Evolutionary conservation across 23 tunicate genomes (phyloP).

Genomic region (Halocynthia roretzi): DNA sequence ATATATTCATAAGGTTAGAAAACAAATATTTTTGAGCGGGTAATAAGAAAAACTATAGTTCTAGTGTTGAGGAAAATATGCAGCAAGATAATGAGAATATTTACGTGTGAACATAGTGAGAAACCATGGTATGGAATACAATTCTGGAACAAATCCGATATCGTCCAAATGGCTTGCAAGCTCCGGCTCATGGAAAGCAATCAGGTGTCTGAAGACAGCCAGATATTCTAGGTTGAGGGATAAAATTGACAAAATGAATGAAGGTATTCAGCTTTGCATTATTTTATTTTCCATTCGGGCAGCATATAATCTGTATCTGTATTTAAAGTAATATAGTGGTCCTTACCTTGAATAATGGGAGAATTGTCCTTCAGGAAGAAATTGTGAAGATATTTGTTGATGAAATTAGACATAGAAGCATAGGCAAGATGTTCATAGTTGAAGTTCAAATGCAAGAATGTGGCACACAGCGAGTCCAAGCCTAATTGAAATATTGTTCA

Average conservation of each 20-base stretch:
- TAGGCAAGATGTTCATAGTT: slow-evolving; percentile 78
- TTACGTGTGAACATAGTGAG: slow-evolving; percentile 93
- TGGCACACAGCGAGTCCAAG: slow-evolving; percentile 89
- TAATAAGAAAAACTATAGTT: too few relatives aligned
- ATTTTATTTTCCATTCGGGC: too few relatives aligned
- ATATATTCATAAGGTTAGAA: too few relatives aligned
- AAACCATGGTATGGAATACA: slow-evolving; percentile 98
- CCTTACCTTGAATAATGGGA: slow-evolving; percentile 43
- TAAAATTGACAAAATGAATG: neutral
- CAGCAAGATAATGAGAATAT: neutral
- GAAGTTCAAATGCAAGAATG: slow-evolving; percentile 83
- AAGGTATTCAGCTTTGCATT: neutral
- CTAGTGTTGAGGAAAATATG: too few relatives aligned
- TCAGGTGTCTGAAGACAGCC: slow-evolving; percentile 67
- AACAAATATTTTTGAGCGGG: too few relatives aligned
- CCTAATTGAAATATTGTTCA: neutral
- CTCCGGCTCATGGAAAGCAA: slow-evolving; percentile 89
- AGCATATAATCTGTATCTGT: too few relatives aligned
- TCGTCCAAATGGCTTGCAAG: slow-evolving; percentile 65
- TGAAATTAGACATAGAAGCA: slow-evolving; percentile 73
- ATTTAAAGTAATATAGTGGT: neutral
- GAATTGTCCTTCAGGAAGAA: slow-evolving; percentile 90
- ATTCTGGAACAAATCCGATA: slow-evolving; percentile 74
- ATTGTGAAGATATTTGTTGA: slow-evolving; percentile 70
- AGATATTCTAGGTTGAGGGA: slow-evolving; percentile 45